Conservation (phyloP, 2,888 invertebrate genomes). For the Andrena flavipes region DNA sequence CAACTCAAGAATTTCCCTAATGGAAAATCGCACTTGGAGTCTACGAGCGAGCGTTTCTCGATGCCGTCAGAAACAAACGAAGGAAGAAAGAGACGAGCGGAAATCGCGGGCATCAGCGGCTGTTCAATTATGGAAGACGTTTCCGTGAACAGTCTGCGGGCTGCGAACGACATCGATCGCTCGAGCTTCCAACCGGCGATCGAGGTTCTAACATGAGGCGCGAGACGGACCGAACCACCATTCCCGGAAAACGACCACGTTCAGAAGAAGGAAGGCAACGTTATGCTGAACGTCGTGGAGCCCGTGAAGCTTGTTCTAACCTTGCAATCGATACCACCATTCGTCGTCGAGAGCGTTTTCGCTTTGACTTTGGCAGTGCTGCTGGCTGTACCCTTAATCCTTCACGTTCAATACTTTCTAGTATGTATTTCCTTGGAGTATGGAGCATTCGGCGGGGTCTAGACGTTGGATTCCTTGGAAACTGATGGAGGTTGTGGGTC, state of each 20-base stretch:
- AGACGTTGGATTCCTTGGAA: slow-evolving; percentile 27
- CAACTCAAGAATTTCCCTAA: neutral
- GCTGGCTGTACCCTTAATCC: slow-evolving; percentile 78
- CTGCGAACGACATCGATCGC: slow-evolving; percentile 66
- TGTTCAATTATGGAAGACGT: slow-evolving; percentile 68
- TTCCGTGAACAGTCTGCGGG: slow-evolving; percentile 49
- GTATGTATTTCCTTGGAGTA: slow-evolving; percentile 67
- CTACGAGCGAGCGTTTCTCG: neutral
- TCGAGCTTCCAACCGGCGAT: slow-evolving; percentile 35
- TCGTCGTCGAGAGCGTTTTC: slow-evolving; percentile 76
- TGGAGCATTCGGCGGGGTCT: neutral
- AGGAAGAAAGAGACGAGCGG: slow-evolving; percentile 36
- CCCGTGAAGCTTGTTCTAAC: slow-evolving; percentile 76
- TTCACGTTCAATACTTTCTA: slow-evolving; percentile 72
- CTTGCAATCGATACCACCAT: slow-evolving; percentile 77
- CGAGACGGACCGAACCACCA: neutral
- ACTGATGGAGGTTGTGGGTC: neutral
- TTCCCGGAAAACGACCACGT: slow-evolving; percentile 39
- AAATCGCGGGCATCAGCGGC: slow-evolving; percentile 50
- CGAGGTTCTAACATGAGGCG: slow-evolving; percentile 53
- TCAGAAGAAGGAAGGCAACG: slow-evolving; percentile 57
- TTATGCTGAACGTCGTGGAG: slow-evolving; percentile 75
- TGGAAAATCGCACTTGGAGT: neutral
- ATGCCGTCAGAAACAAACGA: slow-evolving; percentile 30
- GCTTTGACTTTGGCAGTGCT: slow-evolving; percentile 76